phyloP scores from a whole-genome alignment of 2,113 vertebrate species.

The Onychostoma macrolepis region DNA sequence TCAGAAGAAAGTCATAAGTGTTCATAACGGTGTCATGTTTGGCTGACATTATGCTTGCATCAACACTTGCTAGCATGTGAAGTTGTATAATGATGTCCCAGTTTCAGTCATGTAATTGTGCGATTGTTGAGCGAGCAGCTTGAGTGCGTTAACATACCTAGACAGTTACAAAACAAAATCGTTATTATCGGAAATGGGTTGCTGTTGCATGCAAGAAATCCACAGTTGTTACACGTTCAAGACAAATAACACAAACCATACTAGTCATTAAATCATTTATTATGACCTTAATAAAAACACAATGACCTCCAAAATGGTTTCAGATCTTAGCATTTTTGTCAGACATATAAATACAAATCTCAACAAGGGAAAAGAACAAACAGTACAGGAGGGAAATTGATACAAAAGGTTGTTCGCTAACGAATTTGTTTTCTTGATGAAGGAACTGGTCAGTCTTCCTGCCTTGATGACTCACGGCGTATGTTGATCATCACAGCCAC shows the following conservation, averaged over 20 bases:
- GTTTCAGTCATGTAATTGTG: neutral
- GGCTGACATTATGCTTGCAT: neutral
- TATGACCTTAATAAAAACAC: conserved; percentile 51
- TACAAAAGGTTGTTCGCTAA: conserved; percentile 50
- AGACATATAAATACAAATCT: conserved; percentile 76
- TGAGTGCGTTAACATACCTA: conserved; percentile 20
- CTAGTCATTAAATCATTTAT: conserved; percentile 49
- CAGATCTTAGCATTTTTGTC: conserved; percentile 65
- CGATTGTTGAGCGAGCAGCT: neutral
- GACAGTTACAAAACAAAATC: neutral
- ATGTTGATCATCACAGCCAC: neutral
- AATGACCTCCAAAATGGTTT: conserved; percentile 40
- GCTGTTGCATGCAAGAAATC: neutral
- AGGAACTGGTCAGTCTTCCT: neutral
- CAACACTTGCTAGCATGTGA: neutral
- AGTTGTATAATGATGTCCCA: neutral
- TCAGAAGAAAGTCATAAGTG: neutral
- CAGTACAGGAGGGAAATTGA: conserved; percentile 54
- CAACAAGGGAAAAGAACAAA: conserved; percentile 62
- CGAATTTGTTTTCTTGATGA: neutral
- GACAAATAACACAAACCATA: conserved; percentile 10
- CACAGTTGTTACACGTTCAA: neutral
- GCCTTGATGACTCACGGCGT: neutral
- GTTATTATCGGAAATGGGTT: neutral
- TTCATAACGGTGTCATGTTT: neutral